Base-by-base conservation (phyloP, 2,113 vertebrate species). In the Pavo muticus region DNA sequence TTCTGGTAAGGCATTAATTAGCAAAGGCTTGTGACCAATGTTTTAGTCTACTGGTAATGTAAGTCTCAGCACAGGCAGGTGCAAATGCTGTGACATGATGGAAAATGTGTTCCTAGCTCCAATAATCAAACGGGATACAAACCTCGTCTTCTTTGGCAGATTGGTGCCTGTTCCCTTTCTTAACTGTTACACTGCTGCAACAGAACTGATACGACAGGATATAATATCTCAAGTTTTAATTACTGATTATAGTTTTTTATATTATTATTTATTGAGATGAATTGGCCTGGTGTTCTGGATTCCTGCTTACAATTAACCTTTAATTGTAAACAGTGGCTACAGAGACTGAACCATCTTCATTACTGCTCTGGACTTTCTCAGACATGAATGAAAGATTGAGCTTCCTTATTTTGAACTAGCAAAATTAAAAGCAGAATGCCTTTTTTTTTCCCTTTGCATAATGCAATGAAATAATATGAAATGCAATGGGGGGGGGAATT, bases 1-100 rank as follows among this genome's bases (percentile, higher is more conserved):
- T 93, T 63, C 72, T 23, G 3, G 27, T 32, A 52, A 90, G 69
- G 68, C 76, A 80, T 84, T 90, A 90, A 92, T 90, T 84, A 96
- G 64, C 88, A 68, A 64, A 96, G 57, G 57, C 61, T 91, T 88
- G 56, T 84, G 86, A 65, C 73, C 72, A 83, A 68, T 1, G 6
- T 81, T 87, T 90, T 27, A 91, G 76, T 44, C 60, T 77, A 29
- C 5, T 71, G 71, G 56, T 59, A 76, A 56, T 86, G 67, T 17
- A 80, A 75, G 68, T 63, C 68, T 83, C 65, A 68, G 72, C 44
- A 12, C 1, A 59, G 44, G 67, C 86, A 88, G 79, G 63, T 24
- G 47, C 88, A 83, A 94, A 86, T 56, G 56, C 64, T 73, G 45
- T 5, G 32, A 3, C 29, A 32, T 4, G 35, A 35, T 3, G 29